A percentile compares a stretch with the other conserved stretches of the same genome.
These are phyloP conservation scores for Carlito syrichta DNA, from an alignment of 2,113 vertebrate genomes.

Conservation along the genomic window DNA sequence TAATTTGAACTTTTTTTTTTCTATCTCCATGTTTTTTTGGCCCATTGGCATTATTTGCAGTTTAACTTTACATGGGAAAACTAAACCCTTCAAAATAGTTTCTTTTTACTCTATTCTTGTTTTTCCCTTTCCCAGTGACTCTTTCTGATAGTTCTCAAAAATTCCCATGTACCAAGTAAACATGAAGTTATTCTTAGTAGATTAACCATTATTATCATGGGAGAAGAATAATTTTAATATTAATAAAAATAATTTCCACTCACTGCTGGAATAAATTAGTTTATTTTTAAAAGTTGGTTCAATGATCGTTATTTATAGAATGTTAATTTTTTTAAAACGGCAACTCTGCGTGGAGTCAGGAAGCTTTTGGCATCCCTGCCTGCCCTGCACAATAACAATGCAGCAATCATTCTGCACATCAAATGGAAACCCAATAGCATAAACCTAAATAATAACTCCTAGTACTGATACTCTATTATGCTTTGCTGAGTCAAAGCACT, in stretches of 20 bases:
- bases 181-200: conserved; percentile 73
- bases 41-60: neutral
- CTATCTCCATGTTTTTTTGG: neutral
- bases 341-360: conserved; percentile 27
- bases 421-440: conserved; percentile 5
- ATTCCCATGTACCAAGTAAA: conserved; percentile 68
- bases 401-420: neutral
- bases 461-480: neutral
- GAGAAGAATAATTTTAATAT: conserved; percentile 76
- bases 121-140: conserved; percentile 52
- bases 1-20: neutral
- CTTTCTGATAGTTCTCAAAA: conserved; percentile 66
- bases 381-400: conserved; percentile 33
- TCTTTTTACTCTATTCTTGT: conserved; percentile 46
- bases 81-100: conserved; percentile 40
- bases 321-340: conserved; percentile 40
- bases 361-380: conserved; percentile 8
- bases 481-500: conserved; percentile 45
- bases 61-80: conserved; percentile 54
- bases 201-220: conserved; percentile 74
- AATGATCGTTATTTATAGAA: conserved; percentile 74
- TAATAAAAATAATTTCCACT: conserved; percentile 75
- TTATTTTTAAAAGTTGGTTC: conserved; percentile 71
- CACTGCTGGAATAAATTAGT: conserved; percentile 76
- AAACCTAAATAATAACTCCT: neutral